Evolutionary conservation across 2,797 vertebrate species (phyloP), one percentile per base, ranked within the genome.

Genomic region (Pseudochromis fuscus): DNA sequence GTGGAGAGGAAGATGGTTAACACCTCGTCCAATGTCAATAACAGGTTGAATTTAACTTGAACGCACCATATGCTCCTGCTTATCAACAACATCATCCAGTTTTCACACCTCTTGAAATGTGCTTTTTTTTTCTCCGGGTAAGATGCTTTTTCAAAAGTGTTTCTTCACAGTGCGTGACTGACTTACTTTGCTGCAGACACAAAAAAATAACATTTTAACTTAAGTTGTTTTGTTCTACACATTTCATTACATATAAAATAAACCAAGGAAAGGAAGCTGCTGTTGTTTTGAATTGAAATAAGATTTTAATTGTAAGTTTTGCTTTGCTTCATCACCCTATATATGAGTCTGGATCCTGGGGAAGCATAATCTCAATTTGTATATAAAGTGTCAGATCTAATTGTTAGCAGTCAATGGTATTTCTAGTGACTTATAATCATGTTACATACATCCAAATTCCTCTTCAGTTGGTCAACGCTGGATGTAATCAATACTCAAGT

Each of bases 51-150:
- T 60, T 18, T 19, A 48, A 75, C 63, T 50, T 67, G 70, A 79
- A 82, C 52, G 51, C 59, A 75, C 46, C 75, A 70, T 84, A 85
- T 79, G 80, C 40, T 84, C 35, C 45, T n/a, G n/a, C 33, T 74
- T 51, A 38, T 30, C 23, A 81, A 65, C 59, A 83, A 25, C 75
- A 77, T 57, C 63, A 61, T 67, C 53, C 24, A 4, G 27, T 82
- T 88, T 85, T 87, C 73, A 82, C 83, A 83, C 81, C 44, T 86
- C 24, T 42, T 7, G 15, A 66, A 75, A 77, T 72, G 50, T 51
- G 65, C 25, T 72, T 64, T 55, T 50, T 76, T 66, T 42, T n/a
- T n/a, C n/a, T 58, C 56, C 21, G 45, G 7, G 25, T 52, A 55
- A 74, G 53, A 75, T 58, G 63, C 58, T 79, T 16, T 66, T 60